Percentiles rank a stretch among this genome's conserved stretches.
Conservation (phyloP, 2,888 invertebrate genomes). For the Congeria kusceri region DNA sequence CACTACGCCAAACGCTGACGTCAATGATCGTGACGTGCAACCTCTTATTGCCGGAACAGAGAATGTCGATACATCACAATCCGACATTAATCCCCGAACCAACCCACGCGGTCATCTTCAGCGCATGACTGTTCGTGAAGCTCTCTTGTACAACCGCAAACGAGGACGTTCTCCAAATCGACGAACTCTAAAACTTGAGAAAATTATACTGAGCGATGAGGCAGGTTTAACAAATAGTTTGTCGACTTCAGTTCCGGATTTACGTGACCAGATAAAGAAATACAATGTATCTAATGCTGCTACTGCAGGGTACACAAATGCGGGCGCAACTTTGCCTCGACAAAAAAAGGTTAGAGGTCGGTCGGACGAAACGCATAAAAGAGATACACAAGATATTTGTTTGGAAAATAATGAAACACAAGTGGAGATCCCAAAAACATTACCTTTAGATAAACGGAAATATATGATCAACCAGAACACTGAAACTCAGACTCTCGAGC, state of each 20-base stretch:
- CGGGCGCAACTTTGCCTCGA: conserved; percentile 36
- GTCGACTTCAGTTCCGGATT: conserved; percentile 51
- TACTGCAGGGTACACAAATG: background rate
- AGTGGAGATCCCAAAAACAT: conserved; percentile 23
- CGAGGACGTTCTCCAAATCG: conserved; percentile 59
- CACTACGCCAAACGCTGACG: conserved; percentile 14
- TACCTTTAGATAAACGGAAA: conserved; percentile 63
- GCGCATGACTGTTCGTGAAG: conserved; percentile 76
- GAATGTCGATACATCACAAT: conserved; percentile 7
- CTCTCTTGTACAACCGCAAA: conserved; percentile 62
- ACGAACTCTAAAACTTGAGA: conserved; percentile 44
- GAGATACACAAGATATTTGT: background rate
- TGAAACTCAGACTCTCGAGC: background rate
- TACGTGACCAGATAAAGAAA: conserved; percentile 36
- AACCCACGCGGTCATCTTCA: conserved; percentile 70
- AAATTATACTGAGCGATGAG: conserved; percentile 35
- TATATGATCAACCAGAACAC: conserved; percentile 49
- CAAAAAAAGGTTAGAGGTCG: conserved; percentile 30
- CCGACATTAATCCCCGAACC: conserved; percentile 50
- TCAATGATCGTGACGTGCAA: conserved; percentile 14
- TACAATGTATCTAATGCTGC: background rate
- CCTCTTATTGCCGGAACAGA: conserved; percentile 22
- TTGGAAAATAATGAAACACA: background rate
- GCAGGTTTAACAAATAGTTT: conserved; percentile 9
- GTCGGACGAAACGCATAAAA: conserved; percentile 26